Evolutionary conservation across 2,797 vertebrate genomes (phyloP).

Genomic region (Clarias laeviceps): DNA sequence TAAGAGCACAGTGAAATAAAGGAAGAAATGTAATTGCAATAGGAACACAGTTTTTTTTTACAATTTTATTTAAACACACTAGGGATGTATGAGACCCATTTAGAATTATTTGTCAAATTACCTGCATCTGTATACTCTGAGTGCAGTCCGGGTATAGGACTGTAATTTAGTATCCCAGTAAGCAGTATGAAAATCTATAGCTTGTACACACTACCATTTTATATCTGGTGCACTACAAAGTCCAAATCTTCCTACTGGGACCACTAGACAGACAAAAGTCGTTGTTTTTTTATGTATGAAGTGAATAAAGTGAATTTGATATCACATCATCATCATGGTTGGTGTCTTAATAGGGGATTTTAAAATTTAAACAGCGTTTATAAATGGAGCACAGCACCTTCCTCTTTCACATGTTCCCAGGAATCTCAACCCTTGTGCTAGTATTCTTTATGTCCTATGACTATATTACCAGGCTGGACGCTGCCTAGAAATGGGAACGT

Average conservation of each 20-base stretch:
- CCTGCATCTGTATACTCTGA: background rate
- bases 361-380: background rate
- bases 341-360: background rate
- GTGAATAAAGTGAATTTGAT: background rate
- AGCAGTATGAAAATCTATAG: background rate
- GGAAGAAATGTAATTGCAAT: slow-evolving; percentile 24
- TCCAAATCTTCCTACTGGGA: background rate
- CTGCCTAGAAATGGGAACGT: background rate
- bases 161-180: background rate
- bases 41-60: slow-evolving; percentile 20
- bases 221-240: background rate
- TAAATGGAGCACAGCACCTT: background rate
- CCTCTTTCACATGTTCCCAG: background rate
- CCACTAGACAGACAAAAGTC: background rate
- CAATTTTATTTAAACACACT: too few relatives aligned
- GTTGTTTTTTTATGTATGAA: background rate
- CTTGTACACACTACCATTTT: background rate
- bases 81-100: background rate
- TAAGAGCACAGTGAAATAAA: slow-evolving; percentile 1
- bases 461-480: background rate
- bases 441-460: background rate
- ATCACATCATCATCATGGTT: background rate
- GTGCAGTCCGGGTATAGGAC: background rate
- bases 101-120: background rate
- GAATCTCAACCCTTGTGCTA: background rate